Evolutionary conservation across 2,113 vertebrate species (phyloP), one percentile per base, ranked within the genome.

Genomic region (Ammodramus savannarum): DNA sequence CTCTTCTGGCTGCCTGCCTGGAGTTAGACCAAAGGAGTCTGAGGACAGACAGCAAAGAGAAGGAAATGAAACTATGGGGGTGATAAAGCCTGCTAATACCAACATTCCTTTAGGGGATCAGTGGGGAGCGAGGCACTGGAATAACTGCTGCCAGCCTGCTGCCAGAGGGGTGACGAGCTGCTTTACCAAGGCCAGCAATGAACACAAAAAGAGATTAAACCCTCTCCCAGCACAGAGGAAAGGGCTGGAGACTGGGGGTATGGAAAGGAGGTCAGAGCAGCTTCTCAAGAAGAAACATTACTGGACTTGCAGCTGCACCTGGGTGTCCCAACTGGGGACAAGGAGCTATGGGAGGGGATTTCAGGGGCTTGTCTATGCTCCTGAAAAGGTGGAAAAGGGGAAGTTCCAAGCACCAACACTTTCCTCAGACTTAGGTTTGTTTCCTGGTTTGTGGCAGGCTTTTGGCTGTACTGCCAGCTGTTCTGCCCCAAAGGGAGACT

Each of bases 311-410:
- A 73, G 51, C 16, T 69, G 55, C n/a, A 27, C 16, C 26, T 52
- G 36, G 39, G 9, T 57, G 26, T 76, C 41, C 73, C 68, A 13
- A 43, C 62, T 3, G 0, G 14, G 41, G 15, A 49, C 0, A 1
- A 49, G 48, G 32, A 31, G 27, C 41, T 46, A 23, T 4, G 2
- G 9, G 11, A 67, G 25, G 13, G 10, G 9, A 26, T 62, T 81
- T 59, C 51, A 69, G 31, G 15, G 13, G 3, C 36, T 73, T 57
- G 9, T 44, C 25, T 39, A 17, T 74, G 29, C 32, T 78, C 43
- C 48, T 75, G 73, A 39, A 59, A 82, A 84, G 16, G 16, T 48
- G 54, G 31, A 43, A 62, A 48, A 65, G 6, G 38, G 57, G 9
- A 59, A 83, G 9, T 11, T 59, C 10, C 5, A 26, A 14, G 51